Evolutionary conservation across 2,888 invertebrate genomes (phyloP).

Genomic region (Orthosia gothica): DNA sequence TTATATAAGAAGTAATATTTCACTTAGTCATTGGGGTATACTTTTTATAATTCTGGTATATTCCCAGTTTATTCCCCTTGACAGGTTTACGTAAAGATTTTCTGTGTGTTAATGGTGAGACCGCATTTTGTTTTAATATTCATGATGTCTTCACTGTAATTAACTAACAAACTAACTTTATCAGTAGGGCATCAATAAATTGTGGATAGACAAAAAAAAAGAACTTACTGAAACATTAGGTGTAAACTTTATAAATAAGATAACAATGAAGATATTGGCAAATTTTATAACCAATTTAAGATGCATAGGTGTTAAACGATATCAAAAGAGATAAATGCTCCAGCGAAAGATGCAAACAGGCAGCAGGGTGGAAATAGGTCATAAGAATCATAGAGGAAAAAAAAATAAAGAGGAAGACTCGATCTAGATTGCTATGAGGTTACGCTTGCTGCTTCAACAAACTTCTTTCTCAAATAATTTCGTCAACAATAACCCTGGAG

Average conservation of each 20-base stretch:
- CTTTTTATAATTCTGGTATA: not conserved
- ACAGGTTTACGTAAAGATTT: not conserved
- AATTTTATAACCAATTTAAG: no score
- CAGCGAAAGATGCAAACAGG: no score
- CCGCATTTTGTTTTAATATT: not conserved
- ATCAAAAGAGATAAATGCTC: no score
- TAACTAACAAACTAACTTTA: not conserved
- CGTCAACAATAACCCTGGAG: no score
- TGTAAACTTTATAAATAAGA: no score
- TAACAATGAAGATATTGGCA: no score
- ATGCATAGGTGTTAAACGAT: no score
- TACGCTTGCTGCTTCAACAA: not conserved
- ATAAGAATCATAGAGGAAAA: no score
- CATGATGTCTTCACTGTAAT: not conserved
- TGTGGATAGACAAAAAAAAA: no score
- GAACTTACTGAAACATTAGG: no score
- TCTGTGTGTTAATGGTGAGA: not conserved
- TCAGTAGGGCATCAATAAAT: no score
- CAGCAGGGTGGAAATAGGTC: not conserved
- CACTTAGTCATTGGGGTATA: not conserved
- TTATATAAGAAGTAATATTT: conserved; percentile 3
- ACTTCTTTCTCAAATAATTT: not conserved
- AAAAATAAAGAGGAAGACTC: no score
- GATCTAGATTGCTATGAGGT: not conserved
- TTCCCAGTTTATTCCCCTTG: not conserved